Percentiles rank a stretch among this genome's conserved stretches.
Evolutionary conservation across 2,797 vertebrate species (phyloP).

Genomic region (Nyctalus aviator): DNA sequence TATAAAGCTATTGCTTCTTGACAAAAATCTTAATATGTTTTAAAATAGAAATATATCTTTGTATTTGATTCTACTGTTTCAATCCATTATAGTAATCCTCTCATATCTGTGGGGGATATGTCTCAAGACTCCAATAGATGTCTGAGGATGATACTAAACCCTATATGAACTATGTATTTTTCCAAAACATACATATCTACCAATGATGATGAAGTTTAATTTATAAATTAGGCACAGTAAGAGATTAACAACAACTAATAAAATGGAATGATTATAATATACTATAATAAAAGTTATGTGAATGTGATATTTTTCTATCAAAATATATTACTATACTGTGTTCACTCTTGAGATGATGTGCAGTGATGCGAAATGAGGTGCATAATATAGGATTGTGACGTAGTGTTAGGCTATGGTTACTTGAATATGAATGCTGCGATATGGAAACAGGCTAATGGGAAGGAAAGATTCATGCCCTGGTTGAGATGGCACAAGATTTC

Average conservation of each 20-base stretch:
- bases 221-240: neutral
- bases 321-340: neutral
- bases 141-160: neutral
- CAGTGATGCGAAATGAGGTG: neutral
- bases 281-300: neutral
- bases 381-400: neutral
- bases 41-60: constrained; percentile 41
- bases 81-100: neutral
- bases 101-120: neutral
- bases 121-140: neutral
- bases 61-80: neutral
- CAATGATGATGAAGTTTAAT: neutral
- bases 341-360: neutral
- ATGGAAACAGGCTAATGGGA: neutral
- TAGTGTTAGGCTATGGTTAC: neutral
- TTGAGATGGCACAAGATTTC: neutral
- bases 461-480: neutral
- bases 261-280: neutral
- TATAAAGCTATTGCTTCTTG: constrained; percentile 35
- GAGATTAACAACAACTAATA: neutral
- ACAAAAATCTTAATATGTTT: constrained; percentile 48
- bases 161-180: neutral
- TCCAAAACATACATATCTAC: too few species aligned
- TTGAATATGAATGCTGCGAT: neutral
- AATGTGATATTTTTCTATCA: neutral